Evolutionary conservation across 1,140 invertebrate genomes (phyloP).

Genomic region (Teleogryllus occipitalis): DNA sequence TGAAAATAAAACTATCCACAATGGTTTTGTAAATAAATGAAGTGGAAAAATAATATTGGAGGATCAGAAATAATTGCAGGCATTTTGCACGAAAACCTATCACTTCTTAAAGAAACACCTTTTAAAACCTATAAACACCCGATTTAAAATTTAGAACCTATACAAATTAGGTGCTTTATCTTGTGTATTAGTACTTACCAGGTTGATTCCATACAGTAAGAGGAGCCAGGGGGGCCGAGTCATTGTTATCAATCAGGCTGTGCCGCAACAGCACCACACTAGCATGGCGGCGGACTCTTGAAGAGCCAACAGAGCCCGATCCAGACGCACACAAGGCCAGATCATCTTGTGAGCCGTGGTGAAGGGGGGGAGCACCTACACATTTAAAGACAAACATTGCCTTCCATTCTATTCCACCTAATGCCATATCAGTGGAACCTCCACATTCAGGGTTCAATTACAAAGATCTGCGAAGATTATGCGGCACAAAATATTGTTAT

Average conservation of each 20-base stretch:
- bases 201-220: conserved; percentile 13
- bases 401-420: conserved; percentile 13
- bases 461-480: conserved; percentile 12
- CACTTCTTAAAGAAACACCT: too few relatives aligned
- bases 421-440: not conserved
- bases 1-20: too few relatives aligned
- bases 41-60: too few relatives aligned
- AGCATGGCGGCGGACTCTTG: conserved; percentile 30
- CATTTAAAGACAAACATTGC: conserved; percentile 21
- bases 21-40: too few relatives aligned
- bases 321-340: conserved; percentile 25
- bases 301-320: conserved; percentile 22
- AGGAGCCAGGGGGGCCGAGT: not conserved
- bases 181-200: too few relatives aligned
- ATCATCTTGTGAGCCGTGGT: conserved; percentile 27
- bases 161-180: too few relatives aligned
- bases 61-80: too few relatives aligned
- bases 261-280: conserved; percentile 27
- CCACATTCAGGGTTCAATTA: not conserved
- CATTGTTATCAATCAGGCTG: conserved; percentile 25
- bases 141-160: too few relatives aligned
- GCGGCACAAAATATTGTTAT: conserved; percentile 1
- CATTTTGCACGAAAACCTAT: too few relatives aligned
- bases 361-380: conserved; percentile 24
- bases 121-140: too few relatives aligned